Base-by-base conservation (phyloP, 1,140 invertebrate species). In the Globodera rostochiensis region DNA sequence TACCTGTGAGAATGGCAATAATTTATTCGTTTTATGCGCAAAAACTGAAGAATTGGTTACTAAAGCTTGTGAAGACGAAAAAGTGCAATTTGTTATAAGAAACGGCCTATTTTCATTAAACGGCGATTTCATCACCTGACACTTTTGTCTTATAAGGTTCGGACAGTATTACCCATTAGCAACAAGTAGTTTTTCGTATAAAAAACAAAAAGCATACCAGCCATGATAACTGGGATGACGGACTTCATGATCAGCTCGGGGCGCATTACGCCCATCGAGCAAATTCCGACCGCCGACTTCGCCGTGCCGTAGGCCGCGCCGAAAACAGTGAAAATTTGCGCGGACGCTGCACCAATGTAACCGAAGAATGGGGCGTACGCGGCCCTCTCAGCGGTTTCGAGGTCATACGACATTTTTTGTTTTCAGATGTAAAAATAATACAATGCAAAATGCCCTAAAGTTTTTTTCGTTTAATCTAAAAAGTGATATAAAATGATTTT, bases 211-310 rank as follows among this genome's bases (percentile, higher is more conserved):
- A 67, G 19, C 5, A 50, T 76, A 83, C 87, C 88, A 74, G 96
- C 97, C 92, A 99, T 96, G 91, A 99, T 99, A 96, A 98, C 97
- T 91, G 97, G 97, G 96, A 99, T 99, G 92, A 99, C 96, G 96
- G 97, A 85, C 98, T 98, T 98, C 96, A 99, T 99, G 91, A 99
- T 98, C 89, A 98, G 92, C 92, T 99, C 97, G 80, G 97, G 97
- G 92, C 97, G 92, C 97, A 99, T 98, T 86, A 99, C 97, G 86
- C 97, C 96, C 97, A 99, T 99, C 86, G 96, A 96, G 88, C 96
- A 96, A 91, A 99, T 99, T 92, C 97, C 97, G 82, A 96, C 98
- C 85, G 97, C 97, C 86, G 96, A 98, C 92, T 99, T 99, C 73
- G 97, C 97, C 86, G 97, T 99, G 90, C 97, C 97, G 94, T 99